Base-by-base conservation (phyloP, 2,113 vertebrate species). In the Catharus bicknelli region DNA sequence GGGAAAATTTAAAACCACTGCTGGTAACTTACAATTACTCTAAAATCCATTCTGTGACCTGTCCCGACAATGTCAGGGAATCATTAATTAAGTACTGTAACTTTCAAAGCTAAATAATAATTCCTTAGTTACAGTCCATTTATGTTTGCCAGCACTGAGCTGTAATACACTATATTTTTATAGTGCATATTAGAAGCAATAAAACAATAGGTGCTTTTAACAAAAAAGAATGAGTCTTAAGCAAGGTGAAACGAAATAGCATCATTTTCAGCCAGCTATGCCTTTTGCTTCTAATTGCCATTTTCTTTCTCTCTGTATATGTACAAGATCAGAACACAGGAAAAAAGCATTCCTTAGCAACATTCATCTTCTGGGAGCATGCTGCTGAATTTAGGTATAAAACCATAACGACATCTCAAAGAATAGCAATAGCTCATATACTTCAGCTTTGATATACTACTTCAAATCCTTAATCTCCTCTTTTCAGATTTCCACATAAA, bases 391-490 rank as follows among this genome's bases (percentile, higher is more conserved):
- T 93, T 79, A 83, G 79, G 68, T 88, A 45, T 77, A 86, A 90
- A 87, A 38, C 55, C 58, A 38, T 67, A 88, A 68, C 0, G 1
- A 61, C 26, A 82, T 70, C 36, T 67, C n/a, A 80, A 53, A 84
- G 66, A 89, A 64, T 3, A 94, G 67, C 36, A 75, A 61, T 85
- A 93, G 54, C 85, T 86, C 58, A 58, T 43, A 38, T n/a, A 50
- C 55, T 95, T 87, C 63, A 62, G 64, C n/a, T 77, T 74, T 86
- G 66, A 79, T 78, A 67, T 3, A 79, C 11, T 78, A 48, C 68
- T 83, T 90, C 87, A 83, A 94, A 84, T 62, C 77, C 77, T 92
- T 95, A 38, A 96, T 95, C 97, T 97, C 79, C 53, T 69, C 90
- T 95, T 90, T 90, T 94, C 57, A 79, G 42, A 83, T 96, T 92